phyloP scores from a whole-genome alignment of 2,888 invertebrate genomes.

The Mesorhabditis spiculigera region DNA sequence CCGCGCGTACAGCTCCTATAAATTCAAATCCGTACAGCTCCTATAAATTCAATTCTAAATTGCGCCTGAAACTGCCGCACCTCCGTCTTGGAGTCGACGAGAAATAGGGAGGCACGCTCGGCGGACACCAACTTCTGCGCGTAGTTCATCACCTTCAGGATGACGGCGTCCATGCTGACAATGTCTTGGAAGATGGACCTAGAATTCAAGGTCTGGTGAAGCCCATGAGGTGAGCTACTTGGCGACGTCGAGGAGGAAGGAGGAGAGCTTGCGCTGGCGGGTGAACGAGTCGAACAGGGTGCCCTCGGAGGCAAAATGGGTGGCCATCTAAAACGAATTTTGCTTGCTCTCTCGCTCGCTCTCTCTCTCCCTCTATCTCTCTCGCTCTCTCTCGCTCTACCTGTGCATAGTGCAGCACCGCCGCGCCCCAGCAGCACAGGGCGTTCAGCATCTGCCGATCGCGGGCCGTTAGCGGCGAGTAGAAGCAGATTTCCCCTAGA shows the following conservation, averaged over 20 bases:
- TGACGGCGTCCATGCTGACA: conserved; percentile 77
- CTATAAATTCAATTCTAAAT: background rate
- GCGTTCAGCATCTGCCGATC: conserved; percentile 42
- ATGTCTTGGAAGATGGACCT: conserved; percentile 85
- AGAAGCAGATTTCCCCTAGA: conserved; percentile 50
- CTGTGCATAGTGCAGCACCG: conserved; percentile 44
- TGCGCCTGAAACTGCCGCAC: background rate
- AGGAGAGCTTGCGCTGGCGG: conserved; percentile 70
- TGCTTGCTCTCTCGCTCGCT: no score
- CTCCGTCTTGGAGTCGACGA: conserved; percentile 72
- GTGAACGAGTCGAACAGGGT: conserved; percentile 12
- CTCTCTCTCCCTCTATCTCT: no score
- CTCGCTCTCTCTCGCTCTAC: conserved; percentile 15
- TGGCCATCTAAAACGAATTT: background rate
- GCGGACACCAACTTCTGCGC: conserved; percentile 78
- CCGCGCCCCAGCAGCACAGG: conserved; percentile 46
- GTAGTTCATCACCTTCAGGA: conserved; percentile 71
- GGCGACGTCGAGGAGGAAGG: conserved; percentile 76
- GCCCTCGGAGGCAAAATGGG: background rate
- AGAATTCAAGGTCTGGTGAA: conserved; percentile 42
- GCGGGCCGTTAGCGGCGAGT: conserved; percentile 23
- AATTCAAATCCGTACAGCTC: no score
- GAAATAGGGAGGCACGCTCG: conserved; percentile 78
- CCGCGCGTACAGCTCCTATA: conserved; percentile 73
- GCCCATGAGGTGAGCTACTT: conserved; percentile 64